Percentiles rank a stretch among this genome's conserved stretches.
Conservation (phyloP, 2,113 vertebrate species). For the Pituophis catenifer region DNA sequence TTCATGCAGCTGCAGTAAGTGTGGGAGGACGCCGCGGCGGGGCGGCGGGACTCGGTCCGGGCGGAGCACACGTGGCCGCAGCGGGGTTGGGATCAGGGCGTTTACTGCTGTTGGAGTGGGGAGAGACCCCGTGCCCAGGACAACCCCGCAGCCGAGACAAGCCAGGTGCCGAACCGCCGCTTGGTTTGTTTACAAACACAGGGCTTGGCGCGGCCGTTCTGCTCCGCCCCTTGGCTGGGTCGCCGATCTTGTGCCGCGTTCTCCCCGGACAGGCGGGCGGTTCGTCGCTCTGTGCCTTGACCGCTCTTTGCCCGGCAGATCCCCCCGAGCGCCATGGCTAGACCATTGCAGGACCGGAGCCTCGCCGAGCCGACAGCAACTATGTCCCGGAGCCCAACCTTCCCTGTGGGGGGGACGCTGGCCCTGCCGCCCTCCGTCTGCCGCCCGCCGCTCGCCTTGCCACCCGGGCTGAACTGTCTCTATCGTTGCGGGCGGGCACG, state of each 20-base stretch:
- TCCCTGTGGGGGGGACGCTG: slow-evolving; percentile 29
- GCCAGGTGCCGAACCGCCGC: slow-evolving; percentile 40
- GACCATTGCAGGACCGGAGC: slow-evolving; percentile 42
- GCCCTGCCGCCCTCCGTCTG: slow-evolving; percentile 18
- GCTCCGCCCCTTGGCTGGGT: slow-evolving; percentile 50
- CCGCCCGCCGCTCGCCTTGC: neutral
- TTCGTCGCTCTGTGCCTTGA: neutral
- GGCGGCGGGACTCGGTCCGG: neutral
- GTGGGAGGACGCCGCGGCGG: neutral
- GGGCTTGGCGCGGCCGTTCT: neutral
- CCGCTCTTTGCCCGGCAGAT: slow-evolving; percentile 3
- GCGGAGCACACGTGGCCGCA: neutral
- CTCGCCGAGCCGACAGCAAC: slow-evolving; percentile 24
- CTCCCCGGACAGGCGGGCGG: neutral
- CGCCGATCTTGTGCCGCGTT: slow-evolving; percentile 1
- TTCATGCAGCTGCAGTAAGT: slow-evolving; percentile 70
- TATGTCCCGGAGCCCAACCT: slow-evolving; percentile 4
- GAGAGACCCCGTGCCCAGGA: neutral
- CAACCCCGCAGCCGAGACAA: neutral
- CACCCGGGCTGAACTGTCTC: slow-evolving; percentile 14
- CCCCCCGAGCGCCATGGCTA: slow-evolving; percentile 38
- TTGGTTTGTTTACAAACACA: slow-evolving; percentile 71
- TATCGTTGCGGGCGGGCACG: neutral
- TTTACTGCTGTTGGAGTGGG: neutral
- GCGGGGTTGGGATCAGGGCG: neutral